Evolutionary conservation across 2,797 vertebrate genomes (phyloP), one percentile per base, ranked within the genome.

Genomic region (Cuculus canorus): DNA sequence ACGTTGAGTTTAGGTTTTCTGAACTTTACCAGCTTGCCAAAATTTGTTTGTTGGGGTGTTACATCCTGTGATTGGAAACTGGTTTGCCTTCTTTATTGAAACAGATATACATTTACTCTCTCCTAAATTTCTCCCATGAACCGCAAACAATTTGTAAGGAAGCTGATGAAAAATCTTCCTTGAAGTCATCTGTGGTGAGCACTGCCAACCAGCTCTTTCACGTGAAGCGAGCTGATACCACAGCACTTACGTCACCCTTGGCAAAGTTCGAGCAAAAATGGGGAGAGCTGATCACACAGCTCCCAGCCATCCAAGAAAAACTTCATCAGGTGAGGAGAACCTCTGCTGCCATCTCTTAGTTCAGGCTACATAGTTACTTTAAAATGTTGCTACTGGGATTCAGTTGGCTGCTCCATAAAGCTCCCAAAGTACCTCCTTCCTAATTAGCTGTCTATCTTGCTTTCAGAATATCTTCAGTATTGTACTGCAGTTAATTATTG

Each of bases 121-220:
- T 48, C 11, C 70, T 79, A 57, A 88, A 93, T 88, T 83, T 91
- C 37, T 96, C 23, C 18, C 1, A 0, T 83, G 25, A 17, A 19
- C 17, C 17, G 28, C 39, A 99, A 99, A 96, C 96, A 68, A 98
- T 99, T 94, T 97, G 96, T 53, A 99, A 99, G 96, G 98, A 99
- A 88, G 56, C 98, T 45, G 98, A 98, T 94, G 91, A 95, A 61
- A 98, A 97, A 90, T 98, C 97, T 32, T 98, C 97, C 9, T 97
- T 99, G 92, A 99, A 98, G 93, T 97, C 98, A 5, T 97, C 98
- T 0, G 98, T 98, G n/a, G 76, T 98, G 45, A 97, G 97, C 57
- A 95, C 97, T 4, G 99, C 98, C 32, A 97, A 97, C 66, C 98
- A 98, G 85, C 98, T 99, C 82, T 92, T 98, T 52, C 98, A 97